Percentiles rank a stretch among this genome's conserved stretches.
phyloP scores from a whole-genome alignment of 2,797 vertebrate genomes.

The Falco peregrinus region DNA sequence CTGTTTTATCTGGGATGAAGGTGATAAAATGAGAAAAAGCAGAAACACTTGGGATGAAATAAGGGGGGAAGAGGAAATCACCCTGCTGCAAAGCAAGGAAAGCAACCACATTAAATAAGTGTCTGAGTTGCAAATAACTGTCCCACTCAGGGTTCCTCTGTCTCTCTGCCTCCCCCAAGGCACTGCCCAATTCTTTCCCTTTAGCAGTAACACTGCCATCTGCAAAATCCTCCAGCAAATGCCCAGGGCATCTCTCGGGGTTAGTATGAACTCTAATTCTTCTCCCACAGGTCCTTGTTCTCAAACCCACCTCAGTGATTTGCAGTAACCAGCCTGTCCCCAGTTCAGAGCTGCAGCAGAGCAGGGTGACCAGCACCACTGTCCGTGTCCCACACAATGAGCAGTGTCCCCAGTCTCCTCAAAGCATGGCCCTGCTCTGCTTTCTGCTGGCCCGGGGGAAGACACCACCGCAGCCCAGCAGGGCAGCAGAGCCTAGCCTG shows the following conservation, averaged over 20 bases:
- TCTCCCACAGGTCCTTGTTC: background rate
- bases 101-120: background rate
- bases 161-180: background rate
- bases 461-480: background rate
- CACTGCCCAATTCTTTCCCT: background rate
- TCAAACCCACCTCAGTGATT: background rate
- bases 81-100: background rate
- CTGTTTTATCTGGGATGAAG: background rate
- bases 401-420: background rate
- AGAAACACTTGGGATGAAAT: background rate
- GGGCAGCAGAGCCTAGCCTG: background rate
- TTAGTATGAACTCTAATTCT: background rate
- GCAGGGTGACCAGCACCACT: background rate
- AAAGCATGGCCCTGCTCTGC: background rate
- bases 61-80: background rate
- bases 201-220: too few species aligned
- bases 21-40: background rate
- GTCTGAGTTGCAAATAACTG: background rate
- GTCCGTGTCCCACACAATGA: accelerated
- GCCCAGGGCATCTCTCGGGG: background rate
- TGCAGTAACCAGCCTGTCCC: too few species aligned
- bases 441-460: background rate
- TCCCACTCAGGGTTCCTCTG: background rate
- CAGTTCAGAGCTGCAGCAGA: background rate
- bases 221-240: background rate